Evolutionary conservation across 2,888 invertebrate genomes (phyloP).

Genomic region (Lumbricus terrestris): DNA sequence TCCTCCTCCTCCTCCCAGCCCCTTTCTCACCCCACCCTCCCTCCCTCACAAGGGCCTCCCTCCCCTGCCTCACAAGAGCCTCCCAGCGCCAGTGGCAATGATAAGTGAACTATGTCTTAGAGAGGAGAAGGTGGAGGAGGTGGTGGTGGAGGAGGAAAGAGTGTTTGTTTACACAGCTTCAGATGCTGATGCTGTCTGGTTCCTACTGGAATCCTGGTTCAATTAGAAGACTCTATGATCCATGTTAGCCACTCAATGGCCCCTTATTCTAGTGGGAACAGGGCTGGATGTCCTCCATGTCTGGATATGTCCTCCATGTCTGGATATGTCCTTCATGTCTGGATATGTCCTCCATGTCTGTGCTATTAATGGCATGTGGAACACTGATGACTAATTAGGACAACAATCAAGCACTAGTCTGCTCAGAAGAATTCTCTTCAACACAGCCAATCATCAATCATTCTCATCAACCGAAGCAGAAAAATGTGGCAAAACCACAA

Average conservation of each 20-base stretch:
- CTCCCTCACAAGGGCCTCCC: too few relatives aligned
- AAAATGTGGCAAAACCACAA: not conserved
- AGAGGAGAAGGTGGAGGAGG: not conserved
- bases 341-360: too few relatives aligned
- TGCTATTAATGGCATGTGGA: not conserved
- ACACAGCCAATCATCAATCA: not conserved
- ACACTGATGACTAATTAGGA: not conserved
- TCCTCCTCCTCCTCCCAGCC: too few relatives aligned
- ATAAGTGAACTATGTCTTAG: conserved; percentile 11
- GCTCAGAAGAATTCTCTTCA: not conserved
- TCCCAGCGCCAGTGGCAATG: conserved; percentile 7
- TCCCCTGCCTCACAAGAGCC: not conserved
- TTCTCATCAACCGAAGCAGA: too few relatives aligned
- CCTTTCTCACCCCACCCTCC: too few relatives aligned
- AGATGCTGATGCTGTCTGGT: conserved; percentile 3
- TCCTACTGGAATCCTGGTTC: not conserved
- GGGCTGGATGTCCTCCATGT: not conserved
- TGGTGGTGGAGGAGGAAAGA: not conserved
- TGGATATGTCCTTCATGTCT: too few relatives aligned
- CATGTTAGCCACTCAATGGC: not conserved
- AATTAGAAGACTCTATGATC: not conserved
- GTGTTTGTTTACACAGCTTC: not conserved
- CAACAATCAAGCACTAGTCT: not conserved
- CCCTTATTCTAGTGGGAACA: not conserved
- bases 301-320: too few relatives aligned